These are phyloP conservation scores for Branchipolynoe longqiensis DNA, from an alignment of 2,888 invertebrate genomes.

Conservation along the genomic window DNA sequence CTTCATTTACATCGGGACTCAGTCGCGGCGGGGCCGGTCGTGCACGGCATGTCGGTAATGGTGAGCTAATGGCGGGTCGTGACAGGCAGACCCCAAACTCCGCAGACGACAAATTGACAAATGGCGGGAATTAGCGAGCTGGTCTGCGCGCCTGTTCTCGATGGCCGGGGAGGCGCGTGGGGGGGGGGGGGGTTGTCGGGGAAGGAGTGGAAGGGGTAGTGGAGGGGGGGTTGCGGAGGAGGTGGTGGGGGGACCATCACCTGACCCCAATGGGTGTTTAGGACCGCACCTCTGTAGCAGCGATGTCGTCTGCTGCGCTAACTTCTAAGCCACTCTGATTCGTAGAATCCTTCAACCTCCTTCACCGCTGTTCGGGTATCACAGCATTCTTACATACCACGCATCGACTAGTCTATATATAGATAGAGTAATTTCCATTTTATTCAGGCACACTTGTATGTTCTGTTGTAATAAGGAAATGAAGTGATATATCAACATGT, in stretches of 20 bases:
- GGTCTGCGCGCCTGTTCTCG: slow-evolving; percentile 41
- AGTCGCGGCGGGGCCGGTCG: slow-evolving; percentile 17
- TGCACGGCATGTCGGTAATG: slow-evolving; percentile 45
- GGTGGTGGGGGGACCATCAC: slow-evolving; percentile 15
- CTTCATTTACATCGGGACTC: slow-evolving; percentile 46
- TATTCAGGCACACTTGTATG: no score
- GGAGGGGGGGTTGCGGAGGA: no score
- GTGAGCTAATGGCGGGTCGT: slow-evolving; percentile 55
- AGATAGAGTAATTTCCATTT: no score
- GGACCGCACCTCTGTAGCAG: background rate
- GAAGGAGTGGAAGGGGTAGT: no score
- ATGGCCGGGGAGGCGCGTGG: no score
- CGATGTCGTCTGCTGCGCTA: no score
- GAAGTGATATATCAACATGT: no score
- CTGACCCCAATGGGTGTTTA: slow-evolving; percentile 34
- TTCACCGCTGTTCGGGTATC: slow-evolving; percentile 14
- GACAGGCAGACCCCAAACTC: slow-evolving; percentile 49
- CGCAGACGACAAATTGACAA: slow-evolving; percentile 55
- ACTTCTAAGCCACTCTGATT: no score
- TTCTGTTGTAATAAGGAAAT: no score
- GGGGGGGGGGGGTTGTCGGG: slow-evolving; percentile 1
- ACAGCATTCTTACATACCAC: background rate
- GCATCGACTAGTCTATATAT: no score
- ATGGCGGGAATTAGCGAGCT: slow-evolving; percentile 51
- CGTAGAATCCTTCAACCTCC: slow-evolving; percentile 7